Evolutionary conservation across 2,888 invertebrate species (phyloP).

Genomic region (Polymixis lichenea): DNA sequence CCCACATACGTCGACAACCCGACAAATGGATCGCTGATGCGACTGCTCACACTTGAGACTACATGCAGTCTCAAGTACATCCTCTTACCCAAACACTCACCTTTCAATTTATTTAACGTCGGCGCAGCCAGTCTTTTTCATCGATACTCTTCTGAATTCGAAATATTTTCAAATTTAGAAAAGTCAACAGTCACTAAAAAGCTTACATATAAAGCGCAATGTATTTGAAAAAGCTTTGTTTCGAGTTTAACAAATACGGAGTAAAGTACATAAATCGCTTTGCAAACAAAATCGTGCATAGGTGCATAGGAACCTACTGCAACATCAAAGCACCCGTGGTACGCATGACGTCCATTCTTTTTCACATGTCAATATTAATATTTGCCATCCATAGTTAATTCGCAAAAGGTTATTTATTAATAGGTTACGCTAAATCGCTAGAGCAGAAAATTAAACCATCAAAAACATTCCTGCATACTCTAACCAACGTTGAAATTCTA

Average conservation of each 20-base stretch:
- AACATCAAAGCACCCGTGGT: background rate
- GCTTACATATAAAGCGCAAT: background rate
- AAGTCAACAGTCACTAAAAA: background rate
- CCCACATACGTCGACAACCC: background rate
- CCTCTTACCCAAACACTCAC: background rate
- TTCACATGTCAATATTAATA: background rate
- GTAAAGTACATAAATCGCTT: slow-evolving; percentile 17
- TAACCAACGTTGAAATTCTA: background rate
- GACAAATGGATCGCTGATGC: background rate
- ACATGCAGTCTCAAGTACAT: background rate
- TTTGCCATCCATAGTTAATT: background rate
- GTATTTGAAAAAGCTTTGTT: background rate
- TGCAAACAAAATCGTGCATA: background rate
- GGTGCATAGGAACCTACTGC: background rate
- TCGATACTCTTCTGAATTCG: background rate
- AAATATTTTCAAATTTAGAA: background rate
- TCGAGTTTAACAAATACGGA: background rate
- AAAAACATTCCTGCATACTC: slow-evolving; percentile 3
- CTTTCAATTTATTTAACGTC: background rate
- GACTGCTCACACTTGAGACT: slow-evolving; percentile 3
- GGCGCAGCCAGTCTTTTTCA: background rate
- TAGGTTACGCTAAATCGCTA: slow-evolving; percentile 21
- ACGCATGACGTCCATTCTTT: background rate
- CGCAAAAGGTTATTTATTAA: background rate
- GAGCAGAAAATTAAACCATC: slow-evolving; percentile 7